Evolutionary conservation across 2,888 invertebrate genomes (phyloP), one percentile per base, ranked within the genome.

Genomic region (Kryphioiulus occultus): DNA sequence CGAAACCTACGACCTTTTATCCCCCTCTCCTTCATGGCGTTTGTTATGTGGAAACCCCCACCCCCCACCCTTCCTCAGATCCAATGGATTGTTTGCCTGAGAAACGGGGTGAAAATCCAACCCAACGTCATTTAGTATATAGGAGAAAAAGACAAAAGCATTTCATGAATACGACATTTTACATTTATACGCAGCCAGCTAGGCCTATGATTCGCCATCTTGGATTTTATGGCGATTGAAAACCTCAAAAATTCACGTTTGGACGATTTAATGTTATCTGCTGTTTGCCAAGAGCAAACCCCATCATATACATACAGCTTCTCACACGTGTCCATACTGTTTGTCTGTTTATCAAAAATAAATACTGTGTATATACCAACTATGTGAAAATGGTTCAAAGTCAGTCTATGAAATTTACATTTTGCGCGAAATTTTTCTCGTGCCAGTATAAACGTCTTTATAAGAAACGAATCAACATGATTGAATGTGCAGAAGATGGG

Each of bases 1-100:
- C 17, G 42, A 87, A 83, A 78, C 22, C 78, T 26, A 39, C 85
- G 22, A 85, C 42, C 85, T 44, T 59, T 35, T 15, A 35, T 68
- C 10, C 32, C 19, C 32, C 68, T 19, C 32, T 53, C 26, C 44
- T 39, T n/a, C 44, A 42, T 42, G 4, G 42, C 32, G 26, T 26
- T 85, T 42, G n/a, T 22, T 59, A 22, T 42, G 12, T 42, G 12
- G 5, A 59, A 59, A n/a, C 59, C 59, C 59, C 59, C 59, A 12
- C 19, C n/a, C 17, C n/a, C n/a, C n/a, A n/a, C 39, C 39, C 39
- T 9, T 39, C 39, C 39, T n/a, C n/a, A n/a, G n/a, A n/a, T 39
- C 26, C 22, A 10, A 26, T 22, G 12, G 68, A 68, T 22, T 68
- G 68, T 68, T 68, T 26, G 68, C 9, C 12, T 22, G 22, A 26